Conservation (phyloP, 1,140 invertebrate genomes). For the Drosophila seguyi region DNA sequence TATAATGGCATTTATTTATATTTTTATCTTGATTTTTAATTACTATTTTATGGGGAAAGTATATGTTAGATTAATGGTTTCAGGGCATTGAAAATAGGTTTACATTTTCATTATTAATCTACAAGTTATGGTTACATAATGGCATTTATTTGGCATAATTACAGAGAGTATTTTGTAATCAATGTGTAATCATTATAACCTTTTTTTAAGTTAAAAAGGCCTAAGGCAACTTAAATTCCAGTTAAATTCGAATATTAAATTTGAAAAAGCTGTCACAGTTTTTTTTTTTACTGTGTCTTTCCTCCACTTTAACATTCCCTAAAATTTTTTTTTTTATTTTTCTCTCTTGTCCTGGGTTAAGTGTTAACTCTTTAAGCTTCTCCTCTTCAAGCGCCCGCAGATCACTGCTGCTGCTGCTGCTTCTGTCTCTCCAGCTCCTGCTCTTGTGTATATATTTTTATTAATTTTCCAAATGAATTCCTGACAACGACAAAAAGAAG, state of each 20-base stretch:
- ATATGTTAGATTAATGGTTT: neutral
- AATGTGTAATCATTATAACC: neutral
- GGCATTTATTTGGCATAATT: neutral
- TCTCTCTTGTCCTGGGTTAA: neutral
- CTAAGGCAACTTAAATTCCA: neutral
- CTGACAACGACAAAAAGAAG: conserved; percentile 64
- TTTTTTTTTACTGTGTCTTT: neutral
- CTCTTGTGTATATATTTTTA: conserved; percentile 65
- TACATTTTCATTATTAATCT: neutral
- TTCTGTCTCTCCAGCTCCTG: neutral
- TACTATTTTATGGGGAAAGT: neutral
- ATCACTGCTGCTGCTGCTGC: neutral
- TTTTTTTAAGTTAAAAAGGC: neutral
- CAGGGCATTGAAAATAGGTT: neutral
- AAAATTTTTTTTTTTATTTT: neutral
- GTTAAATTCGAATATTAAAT: neutral
- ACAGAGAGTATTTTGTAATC: no score
- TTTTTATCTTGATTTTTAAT: neutral
- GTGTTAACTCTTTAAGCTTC: conserved; percentile 31
- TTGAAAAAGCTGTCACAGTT: fast-evolving
- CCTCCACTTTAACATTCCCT: fast-evolving
- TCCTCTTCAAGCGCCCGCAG: conserved; percentile 38
- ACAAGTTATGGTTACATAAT: neutral
- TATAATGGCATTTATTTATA: neutral
- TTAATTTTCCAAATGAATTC: conserved; percentile 84